These are phyloP conservation scores for Sinhomidia bicolor DNA, from an alignment of 2,888 invertebrate genomes.

Conservation along the genomic window DNA sequence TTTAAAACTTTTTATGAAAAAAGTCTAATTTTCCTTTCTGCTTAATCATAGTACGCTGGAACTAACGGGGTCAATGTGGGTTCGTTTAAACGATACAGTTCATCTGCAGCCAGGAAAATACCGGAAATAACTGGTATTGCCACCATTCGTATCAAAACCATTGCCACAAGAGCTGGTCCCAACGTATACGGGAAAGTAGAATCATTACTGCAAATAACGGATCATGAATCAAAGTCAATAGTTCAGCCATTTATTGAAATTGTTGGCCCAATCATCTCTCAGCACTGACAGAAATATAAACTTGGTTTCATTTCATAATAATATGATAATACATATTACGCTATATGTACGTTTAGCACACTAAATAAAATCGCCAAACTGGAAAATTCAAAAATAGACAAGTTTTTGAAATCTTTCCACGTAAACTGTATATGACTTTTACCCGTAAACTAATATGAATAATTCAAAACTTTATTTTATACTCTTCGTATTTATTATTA, in stretches of 20 bases:
- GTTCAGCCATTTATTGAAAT: slow-evolving; percentile 51
- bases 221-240: background rate
- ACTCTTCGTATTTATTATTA: too few relatives aligned
- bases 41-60: slow-evolving; percentile 14
- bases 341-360: too few relatives aligned
- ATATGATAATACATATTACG: too few relatives aligned
- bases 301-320: background rate
- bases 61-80: slow-evolving; percentile 13
- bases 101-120: background rate
- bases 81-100: background rate
- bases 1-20: too few relatives aligned
- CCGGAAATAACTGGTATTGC: background rate
- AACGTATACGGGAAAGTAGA: background rate
- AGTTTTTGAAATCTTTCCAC: too few relatives aligned
- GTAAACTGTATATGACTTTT: too few relatives aligned
- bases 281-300: background rate
- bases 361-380: too few relatives aligned
- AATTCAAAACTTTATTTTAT: too few relatives aligned
- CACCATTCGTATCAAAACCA: background rate
- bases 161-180: background rate
- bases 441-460: too few relatives aligned
- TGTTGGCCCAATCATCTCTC: slow-evolving; percentile 14
- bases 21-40: background rate
- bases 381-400: too few relatives aligned
- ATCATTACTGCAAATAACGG: background rate